Conservation (phyloP, 2,113 vertebrate species). For the Gavialis gangeticus region DNA sequence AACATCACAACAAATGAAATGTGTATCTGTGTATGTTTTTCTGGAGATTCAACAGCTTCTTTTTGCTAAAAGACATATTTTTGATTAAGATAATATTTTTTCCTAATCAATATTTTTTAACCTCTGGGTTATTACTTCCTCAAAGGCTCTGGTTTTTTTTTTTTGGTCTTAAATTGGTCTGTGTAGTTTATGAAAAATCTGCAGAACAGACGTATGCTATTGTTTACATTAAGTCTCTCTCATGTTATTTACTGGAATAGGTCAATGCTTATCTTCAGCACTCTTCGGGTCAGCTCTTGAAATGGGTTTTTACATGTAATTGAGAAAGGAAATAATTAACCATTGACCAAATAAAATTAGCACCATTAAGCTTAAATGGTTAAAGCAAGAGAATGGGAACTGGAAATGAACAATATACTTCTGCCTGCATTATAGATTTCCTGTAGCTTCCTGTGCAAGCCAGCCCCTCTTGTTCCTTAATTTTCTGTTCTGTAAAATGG, state of each 20-base stretch:
- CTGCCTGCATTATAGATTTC: neutral
- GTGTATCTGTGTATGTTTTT: slow-evolving; percentile 55
- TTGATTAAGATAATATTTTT: slow-evolving; percentile 84
- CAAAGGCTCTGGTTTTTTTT: slow-evolving; percentile 70
- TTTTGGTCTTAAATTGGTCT: slow-evolving; percentile 68
- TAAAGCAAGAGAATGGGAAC: neutral
- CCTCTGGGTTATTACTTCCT: slow-evolving; percentile 83
- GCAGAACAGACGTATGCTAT: slow-evolving; percentile 71
- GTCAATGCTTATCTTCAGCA: slow-evolving; percentile 73
- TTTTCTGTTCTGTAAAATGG: neutral
- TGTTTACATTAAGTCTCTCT: slow-evolving; percentile 83
- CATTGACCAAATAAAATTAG: slow-evolving; percentile 60
- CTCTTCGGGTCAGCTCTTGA: slow-evolving; percentile 69
- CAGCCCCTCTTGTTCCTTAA: neutral
- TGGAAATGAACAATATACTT: neutral
- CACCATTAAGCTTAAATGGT: neutral
- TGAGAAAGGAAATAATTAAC: slow-evolving; percentile 67
- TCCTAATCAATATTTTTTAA: slow-evolving; percentile 85
- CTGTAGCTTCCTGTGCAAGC: neutral
- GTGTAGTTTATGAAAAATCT: slow-evolving; percentile 83
- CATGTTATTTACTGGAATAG: slow-evolving; percentile 77
- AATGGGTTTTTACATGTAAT: slow-evolving; percentile 76
- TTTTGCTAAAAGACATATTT: slow-evolving; percentile 79
- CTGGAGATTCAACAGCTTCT: slow-evolving; percentile 68
- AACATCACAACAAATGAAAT: slow-evolving; percentile 77